Conservation (phyloP, 1,140 invertebrate species). For the Mizuhopecten yessoensis region DNA sequence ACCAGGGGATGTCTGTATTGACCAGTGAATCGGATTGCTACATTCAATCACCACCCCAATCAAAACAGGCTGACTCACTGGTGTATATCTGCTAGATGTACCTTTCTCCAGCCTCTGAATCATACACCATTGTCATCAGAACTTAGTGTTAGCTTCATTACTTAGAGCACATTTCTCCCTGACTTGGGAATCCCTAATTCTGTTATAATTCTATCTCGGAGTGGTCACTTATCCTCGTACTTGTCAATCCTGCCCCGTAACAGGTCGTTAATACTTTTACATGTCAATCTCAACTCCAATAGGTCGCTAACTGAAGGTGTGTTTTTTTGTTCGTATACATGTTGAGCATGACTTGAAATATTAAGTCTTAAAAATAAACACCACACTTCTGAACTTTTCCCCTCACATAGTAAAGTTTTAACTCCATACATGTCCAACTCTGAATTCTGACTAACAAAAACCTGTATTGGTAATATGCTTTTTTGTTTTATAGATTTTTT, state of each 20-base stretch:
- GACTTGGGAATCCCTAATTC: constrained; percentile 3
- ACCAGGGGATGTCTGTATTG: background rate
- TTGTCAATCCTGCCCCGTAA: no score
- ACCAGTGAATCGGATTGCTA: background rate
- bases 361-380: no score
- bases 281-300: background rate
- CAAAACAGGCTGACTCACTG: constrained; percentile 14
- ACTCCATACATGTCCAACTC: no score
- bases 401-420: no score
- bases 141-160: background rate
- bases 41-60: background rate
- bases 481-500: no score
- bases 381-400: no score
- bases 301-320: no score
- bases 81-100: background rate
- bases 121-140: background rate
- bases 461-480: no score
- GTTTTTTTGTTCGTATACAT: no score
- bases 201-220: background rate
- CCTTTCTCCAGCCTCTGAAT: constrained; percentile 7
- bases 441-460: no score
- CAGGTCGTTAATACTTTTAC: background rate
- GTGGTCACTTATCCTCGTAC: background rate
- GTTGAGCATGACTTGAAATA: no score
- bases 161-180: background rate